Percentiles rank a stretch among this genome's conserved stretches.
These are phyloP conservation scores for Cossypha caffra DNA, from an alignment of 2,797 vertebrate species.

Conservation along the genomic window DNA sequence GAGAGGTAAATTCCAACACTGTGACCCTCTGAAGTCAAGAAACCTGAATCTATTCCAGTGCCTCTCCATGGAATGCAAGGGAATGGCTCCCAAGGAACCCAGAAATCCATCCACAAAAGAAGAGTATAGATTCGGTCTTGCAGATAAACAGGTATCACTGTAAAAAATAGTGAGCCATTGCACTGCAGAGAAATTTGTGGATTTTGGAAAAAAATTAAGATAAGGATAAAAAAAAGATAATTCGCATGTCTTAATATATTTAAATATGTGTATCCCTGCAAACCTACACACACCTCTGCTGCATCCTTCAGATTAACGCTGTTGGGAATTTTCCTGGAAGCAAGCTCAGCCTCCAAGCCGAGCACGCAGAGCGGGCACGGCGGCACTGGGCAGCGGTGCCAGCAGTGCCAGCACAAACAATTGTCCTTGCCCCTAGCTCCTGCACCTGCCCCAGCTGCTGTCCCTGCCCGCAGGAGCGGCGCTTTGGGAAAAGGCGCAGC, in stretches of 20 bases:
- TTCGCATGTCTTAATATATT: neutral
- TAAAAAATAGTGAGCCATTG: neutral
- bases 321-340: neutral
- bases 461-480: neutral
- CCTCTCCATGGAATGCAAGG: neutral
- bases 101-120: neutral
- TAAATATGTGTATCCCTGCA: neutral
- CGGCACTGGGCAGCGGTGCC: rapidly evolving
- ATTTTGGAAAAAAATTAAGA: neutral
- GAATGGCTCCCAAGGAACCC: neutral
- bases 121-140: neutral
- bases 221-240: neutral
- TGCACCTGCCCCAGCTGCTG: rapidly evolving
- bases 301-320: rapidly evolving
- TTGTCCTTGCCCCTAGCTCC: rapidly evolving
- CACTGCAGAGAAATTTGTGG: neutral
- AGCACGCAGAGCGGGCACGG: too few species aligned
- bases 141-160: neutral
- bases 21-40: neutral
- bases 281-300: rapidly evolving
- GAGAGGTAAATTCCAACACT: conserved; percentile 58
- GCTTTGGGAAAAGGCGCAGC: too few species aligned
- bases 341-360: rapidly evolving
- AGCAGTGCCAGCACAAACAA: too few species aligned
- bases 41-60: neutral